Percentiles rank a stretch among this genome's conserved stretches.
Conservation (phyloP, 23 tunicate genomes). For the Diplosoma virens region DNA sequence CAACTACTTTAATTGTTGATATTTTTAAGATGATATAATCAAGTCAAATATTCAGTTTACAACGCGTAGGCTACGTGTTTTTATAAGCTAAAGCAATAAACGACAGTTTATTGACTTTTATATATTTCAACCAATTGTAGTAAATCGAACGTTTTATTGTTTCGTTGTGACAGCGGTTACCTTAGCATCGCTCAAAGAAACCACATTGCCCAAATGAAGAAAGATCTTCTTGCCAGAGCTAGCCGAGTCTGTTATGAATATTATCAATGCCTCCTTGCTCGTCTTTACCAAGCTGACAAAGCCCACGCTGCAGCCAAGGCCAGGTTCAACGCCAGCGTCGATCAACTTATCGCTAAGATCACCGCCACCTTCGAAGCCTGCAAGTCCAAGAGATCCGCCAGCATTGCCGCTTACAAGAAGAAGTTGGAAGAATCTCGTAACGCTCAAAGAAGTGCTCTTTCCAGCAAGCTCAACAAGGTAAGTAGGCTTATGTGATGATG, state of each 20-base stretch:
- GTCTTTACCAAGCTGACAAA: background rate
- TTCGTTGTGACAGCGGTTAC: background rate
- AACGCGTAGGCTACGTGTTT: too few relatives aligned
- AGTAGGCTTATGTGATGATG: background rate
- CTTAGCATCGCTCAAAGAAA: background rate
- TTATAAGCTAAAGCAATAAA: too few relatives aligned
- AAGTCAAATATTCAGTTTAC: too few relatives aligned
- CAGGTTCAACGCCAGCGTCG: slow-evolving; percentile 7
- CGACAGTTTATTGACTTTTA: too few relatives aligned
- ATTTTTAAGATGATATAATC: too few relatives aligned
- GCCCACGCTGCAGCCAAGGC: background rate
- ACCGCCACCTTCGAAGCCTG: slow-evolving; percentile 14
- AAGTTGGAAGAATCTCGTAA: slow-evolving; percentile 13
- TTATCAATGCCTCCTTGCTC: background rate
- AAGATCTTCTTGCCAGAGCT: slow-evolving; percentile 6
- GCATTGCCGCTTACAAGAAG: slow-evolving; percentile 44
- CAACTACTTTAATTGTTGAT: too few relatives aligned
- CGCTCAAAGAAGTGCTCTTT: background rate
- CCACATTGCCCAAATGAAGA: slow-evolving; percentile 6
- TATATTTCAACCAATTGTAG: too few relatives aligned
- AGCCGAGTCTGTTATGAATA: slow-evolving; percentile 1
- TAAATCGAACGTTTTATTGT: too few relatives aligned
- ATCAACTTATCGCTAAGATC: slow-evolving; percentile 2
- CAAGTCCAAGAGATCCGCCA: slow-evolving; percentile 12
- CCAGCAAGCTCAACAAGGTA: too few relatives aligned